phyloP scores from a whole-genome alignment of 2,888 invertebrate species.

The Drosophila histrio region DNA sequence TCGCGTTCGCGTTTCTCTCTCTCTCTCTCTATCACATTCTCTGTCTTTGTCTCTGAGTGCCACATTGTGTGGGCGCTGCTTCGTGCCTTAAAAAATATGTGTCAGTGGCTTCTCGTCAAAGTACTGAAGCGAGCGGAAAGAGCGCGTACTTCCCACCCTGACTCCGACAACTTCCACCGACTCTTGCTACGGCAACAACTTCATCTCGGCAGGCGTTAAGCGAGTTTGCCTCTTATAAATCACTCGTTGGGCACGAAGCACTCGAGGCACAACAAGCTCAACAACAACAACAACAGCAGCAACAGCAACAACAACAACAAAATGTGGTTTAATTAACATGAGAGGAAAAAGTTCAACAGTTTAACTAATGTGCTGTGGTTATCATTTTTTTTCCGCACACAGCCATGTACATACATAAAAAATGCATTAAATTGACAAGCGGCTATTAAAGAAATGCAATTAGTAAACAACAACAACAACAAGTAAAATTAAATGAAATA shows the following conservation, averaged over 20 bases:
- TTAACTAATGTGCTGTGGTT: constrained; percentile 30
- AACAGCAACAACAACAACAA: constrained; percentile 4
- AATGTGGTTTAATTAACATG: constrained; percentile 52
- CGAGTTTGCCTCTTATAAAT: constrained; percentile 43
- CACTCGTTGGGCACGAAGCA: constrained; percentile 74
- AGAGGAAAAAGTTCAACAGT: constrained; percentile 49
- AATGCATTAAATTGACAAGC: constrained; percentile 49
- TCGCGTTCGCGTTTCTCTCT: background rate
- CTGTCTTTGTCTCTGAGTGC: constrained; percentile 9
- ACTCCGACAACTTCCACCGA: constrained; percentile 1
- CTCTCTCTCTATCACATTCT: constrained; percentile 2
- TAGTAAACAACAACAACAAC: constrained; percentile 40
- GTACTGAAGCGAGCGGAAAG: constrained; percentile 29
- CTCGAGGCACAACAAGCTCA: constrained; percentile 39
- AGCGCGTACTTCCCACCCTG: constrained; percentile 3
- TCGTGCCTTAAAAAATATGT: constrained; percentile 71
- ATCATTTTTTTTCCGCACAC: constrained; percentile 18
- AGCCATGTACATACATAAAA: constrained; percentile 75
- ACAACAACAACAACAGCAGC: constrained; percentile 10
- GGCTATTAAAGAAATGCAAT: constrained; percentile 49
- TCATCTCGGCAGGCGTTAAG: constrained; percentile 1
- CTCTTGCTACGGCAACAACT: constrained; percentile 13
- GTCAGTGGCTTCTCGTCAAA: constrained; percentile 68
- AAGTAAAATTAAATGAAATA: constrained; percentile 20
- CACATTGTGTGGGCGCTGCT: constrained; percentile 41